phyloP scores from a whole-genome alignment of 1,140 invertebrate genomes.

The Diachasma alloeum region DNA sequence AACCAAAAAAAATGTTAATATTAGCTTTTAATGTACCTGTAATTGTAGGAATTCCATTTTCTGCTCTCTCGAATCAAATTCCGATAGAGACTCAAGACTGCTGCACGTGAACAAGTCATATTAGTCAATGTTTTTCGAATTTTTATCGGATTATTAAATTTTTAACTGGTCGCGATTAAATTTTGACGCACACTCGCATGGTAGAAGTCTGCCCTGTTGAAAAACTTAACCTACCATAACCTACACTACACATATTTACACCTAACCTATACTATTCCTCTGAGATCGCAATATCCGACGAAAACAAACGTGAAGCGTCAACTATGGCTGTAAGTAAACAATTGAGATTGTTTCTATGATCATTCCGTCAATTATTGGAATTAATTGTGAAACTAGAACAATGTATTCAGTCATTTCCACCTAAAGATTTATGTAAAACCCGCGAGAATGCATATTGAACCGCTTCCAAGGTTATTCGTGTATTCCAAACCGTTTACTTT shows the following conservation, averaged over 20 bases:
- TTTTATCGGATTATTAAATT: not conserved
- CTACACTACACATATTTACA: no score
- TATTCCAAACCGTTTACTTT: no score
- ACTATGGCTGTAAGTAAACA: slow-evolving; percentile 3
- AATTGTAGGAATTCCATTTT: slow-evolving; percentile 63
- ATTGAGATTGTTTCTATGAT: not conserved
- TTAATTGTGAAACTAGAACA: not conserved
- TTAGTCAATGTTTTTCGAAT: slow-evolving; percentile 12
- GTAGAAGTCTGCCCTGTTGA: no score
- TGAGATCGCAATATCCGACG: not conserved
- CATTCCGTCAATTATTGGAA: not conserved
- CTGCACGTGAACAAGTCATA: slow-evolving; percentile 45
- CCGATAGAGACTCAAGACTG: slow-evolving; percentile 56
- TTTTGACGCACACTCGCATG: not conserved
- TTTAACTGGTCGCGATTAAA: not conserved
- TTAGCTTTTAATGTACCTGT: slow-evolving; percentile 45
- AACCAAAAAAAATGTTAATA: no score
- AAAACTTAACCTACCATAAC: no score
- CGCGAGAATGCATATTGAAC: not conserved
- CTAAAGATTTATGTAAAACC: not conserved
- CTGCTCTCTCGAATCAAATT: slow-evolving; percentile 61
- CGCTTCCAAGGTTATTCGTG: no score
- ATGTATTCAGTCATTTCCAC: not conserved
- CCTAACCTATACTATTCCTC: not conserved
- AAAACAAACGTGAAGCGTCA: not conserved